A percentile compares a stretch with the other conserved stretches of the same genome.
Conservation (phyloP, 1,140 invertebrate genomes). For the Adelges cooleyi region DNA sequence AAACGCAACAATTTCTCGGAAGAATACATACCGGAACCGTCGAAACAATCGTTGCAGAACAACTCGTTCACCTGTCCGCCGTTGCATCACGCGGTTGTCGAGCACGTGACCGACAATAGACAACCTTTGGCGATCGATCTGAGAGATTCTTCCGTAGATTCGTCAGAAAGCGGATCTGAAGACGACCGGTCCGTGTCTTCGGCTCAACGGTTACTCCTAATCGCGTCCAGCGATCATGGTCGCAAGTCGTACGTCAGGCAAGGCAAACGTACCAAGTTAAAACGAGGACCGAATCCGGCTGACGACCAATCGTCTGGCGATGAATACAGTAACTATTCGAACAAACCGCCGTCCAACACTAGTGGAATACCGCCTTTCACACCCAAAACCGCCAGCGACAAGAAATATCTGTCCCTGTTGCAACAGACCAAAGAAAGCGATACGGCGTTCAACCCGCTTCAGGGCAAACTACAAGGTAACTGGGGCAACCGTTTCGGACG, state of each 20-base stretch:
- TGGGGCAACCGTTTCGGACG: conserved; percentile 72
- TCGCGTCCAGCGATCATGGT: neutral
- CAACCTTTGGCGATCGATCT: neutral
- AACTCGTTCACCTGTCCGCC: neutral
- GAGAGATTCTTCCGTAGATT: conserved; percentile 35
- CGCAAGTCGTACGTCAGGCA: neutral
- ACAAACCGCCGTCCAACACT: conserved; percentile 32
- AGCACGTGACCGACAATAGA: neutral
- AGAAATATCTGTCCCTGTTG: conserved; percentile 71
- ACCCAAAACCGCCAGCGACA: conserved; percentile 71
- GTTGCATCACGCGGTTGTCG: neutral
- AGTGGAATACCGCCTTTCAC: conserved; percentile 48
- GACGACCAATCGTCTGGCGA: conserved; percentile 1
- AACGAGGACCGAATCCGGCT: neutral
- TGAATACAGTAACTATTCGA: neutral
- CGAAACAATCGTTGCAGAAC: conserved; percentile 36
- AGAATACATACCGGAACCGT: conserved; percentile 34
- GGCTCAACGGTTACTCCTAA: neutral
- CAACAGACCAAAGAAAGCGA: conserved; percentile 43
- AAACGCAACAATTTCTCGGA: conserved; percentile 36
- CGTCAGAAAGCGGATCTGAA: conserved; percentile 32
- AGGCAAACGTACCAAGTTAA: conserved; percentile 24
- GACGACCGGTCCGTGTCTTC: neutral
- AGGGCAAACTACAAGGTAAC: conserved; percentile 35
- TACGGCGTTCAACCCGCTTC: conserved; percentile 35